Conservation (phyloP, 2,888 invertebrate species). For the Tachina grossa region DNA sequence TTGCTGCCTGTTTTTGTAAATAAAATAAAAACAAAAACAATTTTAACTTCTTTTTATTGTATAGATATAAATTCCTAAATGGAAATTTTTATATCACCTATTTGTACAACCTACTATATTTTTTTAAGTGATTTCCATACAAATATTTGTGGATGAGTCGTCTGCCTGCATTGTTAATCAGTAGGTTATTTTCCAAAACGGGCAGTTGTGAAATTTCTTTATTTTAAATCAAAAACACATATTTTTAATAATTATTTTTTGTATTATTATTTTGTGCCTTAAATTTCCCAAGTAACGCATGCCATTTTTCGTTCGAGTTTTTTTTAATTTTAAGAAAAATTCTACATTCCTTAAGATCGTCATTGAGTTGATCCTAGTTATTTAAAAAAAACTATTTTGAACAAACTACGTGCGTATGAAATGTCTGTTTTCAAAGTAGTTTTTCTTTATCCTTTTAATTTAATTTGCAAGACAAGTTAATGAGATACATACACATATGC, state of each 20-base stretch:
- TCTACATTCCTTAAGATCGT: slow-evolving; percentile 66
- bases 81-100: too few relatives aligned
- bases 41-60: too few relatives aligned
- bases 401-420: background rate
- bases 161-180: too few relatives aligned
- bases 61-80: too few relatives aligned
- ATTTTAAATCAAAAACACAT: too few relatives aligned
- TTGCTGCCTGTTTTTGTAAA: background rate
- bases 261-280: slow-evolving; percentile 25
- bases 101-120: too few relatives aligned
- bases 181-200: too few relatives aligned
- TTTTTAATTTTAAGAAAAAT: slow-evolving; percentile 14
- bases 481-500: too few relatives aligned
- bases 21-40: background rate
- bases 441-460: slow-evolving; percentile 39
- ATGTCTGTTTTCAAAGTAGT: slow-evolving; percentile 53
- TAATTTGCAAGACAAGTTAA: background rate
- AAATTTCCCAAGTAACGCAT: background rate
- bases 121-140: too few relatives aligned
- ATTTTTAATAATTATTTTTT: too few relatives aligned
- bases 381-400: slow-evolving; percentile 5
- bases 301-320: background rate
- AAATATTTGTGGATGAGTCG: too few relatives aligned
- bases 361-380: slow-evolving; percentile 33
- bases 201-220: too few relatives aligned